A percentile compares a stretch with the other conserved stretches of the same genome.
phyloP scores from a whole-genome alignment of 2,888 invertebrate genomes.

The Campaea margaritaria region DNA sequence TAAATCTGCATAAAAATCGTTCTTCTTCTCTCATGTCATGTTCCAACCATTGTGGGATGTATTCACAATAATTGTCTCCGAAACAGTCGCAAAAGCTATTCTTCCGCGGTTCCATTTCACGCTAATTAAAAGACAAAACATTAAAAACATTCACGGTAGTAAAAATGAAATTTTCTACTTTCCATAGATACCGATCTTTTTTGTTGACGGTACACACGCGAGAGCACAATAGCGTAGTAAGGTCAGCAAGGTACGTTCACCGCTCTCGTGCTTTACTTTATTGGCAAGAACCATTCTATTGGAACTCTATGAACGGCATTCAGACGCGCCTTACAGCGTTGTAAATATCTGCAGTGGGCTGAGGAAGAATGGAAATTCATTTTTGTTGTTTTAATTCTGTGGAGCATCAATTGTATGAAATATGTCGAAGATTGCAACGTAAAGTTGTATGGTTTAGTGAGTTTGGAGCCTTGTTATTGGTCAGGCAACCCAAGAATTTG shows the following conservation, averaged over 20 bases:
- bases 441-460: too few relatives aligned
- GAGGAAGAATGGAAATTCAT: constrained; percentile 9
- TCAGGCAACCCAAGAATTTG: too few relatives aligned
- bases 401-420: too few relatives aligned
- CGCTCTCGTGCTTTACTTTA: constrained; percentile 70
- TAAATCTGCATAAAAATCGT: too few relatives aligned
- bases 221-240: constrained; percentile 68
- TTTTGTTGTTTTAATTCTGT: neutral
- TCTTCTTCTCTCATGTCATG: too few relatives aligned
- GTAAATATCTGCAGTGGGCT: constrained; percentile 18
- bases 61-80: neutral
- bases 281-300: constrained; percentile 30
- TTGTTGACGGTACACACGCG: constrained; percentile 57
- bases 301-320: constrained; percentile 9
- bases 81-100: neutral
- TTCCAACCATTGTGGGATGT: too few relatives aligned
- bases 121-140: constrained; percentile 3
- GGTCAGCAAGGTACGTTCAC: constrained; percentile 82
- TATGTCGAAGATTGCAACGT: too few relatives aligned
- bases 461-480: too few relatives aligned
- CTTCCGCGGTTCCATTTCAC: constrained; percentile 10
- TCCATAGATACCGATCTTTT: constrained; percentile 22
- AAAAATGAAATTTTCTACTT: neutral
- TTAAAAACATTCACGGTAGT: too few relatives aligned
- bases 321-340: constrained; percentile 8